Conservation (phyloP, 2,113 vertebrate species). For the Antechinus stuartii region DNA sequence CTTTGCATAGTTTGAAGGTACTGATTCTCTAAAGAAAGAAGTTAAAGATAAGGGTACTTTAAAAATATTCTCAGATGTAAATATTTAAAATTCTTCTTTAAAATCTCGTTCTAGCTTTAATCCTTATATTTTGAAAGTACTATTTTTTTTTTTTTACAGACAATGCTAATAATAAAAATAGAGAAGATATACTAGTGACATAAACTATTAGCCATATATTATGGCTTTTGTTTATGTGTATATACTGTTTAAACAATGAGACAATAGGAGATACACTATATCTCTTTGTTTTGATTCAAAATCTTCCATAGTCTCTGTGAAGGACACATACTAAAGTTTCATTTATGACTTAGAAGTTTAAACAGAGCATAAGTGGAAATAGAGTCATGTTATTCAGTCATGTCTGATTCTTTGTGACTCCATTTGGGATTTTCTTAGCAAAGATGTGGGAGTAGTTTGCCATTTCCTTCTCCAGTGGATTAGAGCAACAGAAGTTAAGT, state of each 20-base stretch:
- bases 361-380: background rate
- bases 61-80: background rate
- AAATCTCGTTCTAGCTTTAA: background rate
- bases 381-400: background rate
- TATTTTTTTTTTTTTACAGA: background rate
- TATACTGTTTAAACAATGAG: background rate
- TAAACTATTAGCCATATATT: background rate
- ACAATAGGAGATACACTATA: background rate
- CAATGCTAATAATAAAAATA: background rate
- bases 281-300: background rate
- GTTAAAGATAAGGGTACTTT: background rate
- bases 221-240: background rate
- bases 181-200: background rate
- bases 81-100: background rate
- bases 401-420: background rate
- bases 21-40: background rate
- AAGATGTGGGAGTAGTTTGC: background rate
- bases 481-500: background rate
- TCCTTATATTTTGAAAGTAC: background rate
- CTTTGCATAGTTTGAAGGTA: background rate
- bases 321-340: background rate
- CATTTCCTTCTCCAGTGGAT: background rate
- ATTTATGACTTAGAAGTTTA: background rate
- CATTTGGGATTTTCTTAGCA: background rate
- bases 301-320: background rate